Evolutionary conservation across 2,113 vertebrate genomes (phyloP).

Genomic region (Hypocryptadius cinnamomeus): DNA sequence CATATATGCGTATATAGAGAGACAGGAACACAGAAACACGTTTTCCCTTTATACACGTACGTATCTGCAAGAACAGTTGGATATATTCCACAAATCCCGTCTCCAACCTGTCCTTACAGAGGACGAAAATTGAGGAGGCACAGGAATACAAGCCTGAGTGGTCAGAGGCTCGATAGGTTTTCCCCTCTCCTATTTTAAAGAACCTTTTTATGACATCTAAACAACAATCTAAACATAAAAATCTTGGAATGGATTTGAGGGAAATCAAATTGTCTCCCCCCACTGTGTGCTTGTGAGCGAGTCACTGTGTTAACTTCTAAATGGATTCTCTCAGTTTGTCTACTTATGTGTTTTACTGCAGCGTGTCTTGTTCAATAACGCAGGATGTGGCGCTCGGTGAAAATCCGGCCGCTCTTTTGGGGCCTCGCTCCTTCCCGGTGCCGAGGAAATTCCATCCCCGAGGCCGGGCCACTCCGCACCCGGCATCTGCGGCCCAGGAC

Average conservation of each 20-base stretch:
- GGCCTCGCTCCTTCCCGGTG: background rate
- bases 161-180: background rate
- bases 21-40: background rate
- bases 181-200: background rate
- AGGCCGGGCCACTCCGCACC: background rate
- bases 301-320: conserved; percentile 49
- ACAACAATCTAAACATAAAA: background rate
- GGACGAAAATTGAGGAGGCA: background rate
- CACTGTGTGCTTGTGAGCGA: conserved; percentile 21
- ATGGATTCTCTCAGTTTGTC: conserved; percentile 42
- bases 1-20: fast-evolving
- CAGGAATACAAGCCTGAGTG: background rate
- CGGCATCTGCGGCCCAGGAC: background rate
- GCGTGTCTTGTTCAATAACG: conserved; percentile 19
- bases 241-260: background rate
- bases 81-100: background rate
- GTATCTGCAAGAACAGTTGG: background rate
- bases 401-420: background rate
- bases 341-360: conserved; percentile 25
- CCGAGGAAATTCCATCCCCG: background rate
- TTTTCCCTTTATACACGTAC: background rate
- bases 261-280: conserved; percentile 51
- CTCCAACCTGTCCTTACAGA: background rate
- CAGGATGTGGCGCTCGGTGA: conserved; percentile 4
- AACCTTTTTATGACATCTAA: background rate